Evolutionary conservation across 2,888 invertebrate genomes (phyloP).

Genomic region (Sclerodermus sp.): DNA sequence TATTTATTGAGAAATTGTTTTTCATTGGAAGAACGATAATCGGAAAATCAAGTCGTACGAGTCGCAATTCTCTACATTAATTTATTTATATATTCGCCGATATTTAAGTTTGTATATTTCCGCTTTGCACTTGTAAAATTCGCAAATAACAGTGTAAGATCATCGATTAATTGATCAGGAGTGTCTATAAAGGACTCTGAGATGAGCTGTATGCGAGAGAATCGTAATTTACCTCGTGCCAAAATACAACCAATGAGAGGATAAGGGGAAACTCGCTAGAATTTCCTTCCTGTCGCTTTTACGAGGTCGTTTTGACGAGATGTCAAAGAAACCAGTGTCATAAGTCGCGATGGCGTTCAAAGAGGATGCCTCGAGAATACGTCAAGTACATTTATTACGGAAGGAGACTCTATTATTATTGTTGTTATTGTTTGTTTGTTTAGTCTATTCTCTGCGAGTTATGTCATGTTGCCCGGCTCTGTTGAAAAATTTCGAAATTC

Average conservation of each 20-base stretch:
- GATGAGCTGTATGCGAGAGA: too few relatives aligned
- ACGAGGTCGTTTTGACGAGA: background rate
- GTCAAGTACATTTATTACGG: constrained; percentile 7
- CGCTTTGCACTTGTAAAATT: background rate
- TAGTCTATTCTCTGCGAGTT: constrained; percentile 44
- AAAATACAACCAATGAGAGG: constrained; percentile 47
- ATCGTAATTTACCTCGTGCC: constrained; percentile 37
- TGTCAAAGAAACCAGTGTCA: constrained; percentile 23
- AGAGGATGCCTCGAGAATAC: constrained; percentile 5
- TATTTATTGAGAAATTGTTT: too few relatives aligned
- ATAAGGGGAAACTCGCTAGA: constrained; percentile 1
- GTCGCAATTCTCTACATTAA: background rate
- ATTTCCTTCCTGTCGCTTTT: too few relatives aligned
- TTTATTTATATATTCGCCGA: background rate
- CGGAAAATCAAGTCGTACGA: too few relatives aligned
- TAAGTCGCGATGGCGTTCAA: constrained; percentile 25
- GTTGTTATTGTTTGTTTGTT: constrained; percentile 52
- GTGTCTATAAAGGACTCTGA: too few relatives aligned
- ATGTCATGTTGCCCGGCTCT: constrained; percentile 50
- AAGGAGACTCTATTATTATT: constrained; percentile 42
- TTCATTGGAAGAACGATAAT: too few relatives aligned
- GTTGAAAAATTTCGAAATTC: constrained; percentile 19
- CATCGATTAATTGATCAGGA: too few relatives aligned
- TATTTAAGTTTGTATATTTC: background rate
- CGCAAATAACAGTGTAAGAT: background rate